phyloP scores from a whole-genome alignment of 2,888 invertebrate genomes.

The Hypselothyrea guttata region DNA sequence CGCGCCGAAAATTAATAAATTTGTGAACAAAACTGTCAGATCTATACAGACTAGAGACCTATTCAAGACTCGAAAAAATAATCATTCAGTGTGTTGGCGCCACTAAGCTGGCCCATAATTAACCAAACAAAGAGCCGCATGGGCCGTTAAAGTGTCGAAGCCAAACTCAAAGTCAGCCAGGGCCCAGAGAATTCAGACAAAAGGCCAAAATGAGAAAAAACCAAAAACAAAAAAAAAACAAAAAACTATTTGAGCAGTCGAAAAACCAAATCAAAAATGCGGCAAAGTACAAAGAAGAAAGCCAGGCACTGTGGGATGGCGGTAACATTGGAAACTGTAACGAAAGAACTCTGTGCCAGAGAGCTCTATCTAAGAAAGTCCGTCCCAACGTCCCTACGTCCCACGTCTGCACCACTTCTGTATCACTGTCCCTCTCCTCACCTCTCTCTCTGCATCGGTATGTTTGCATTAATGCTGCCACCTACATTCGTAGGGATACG shows the following conservation, averaged over 20 bases:
- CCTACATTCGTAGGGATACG: slow-evolving; percentile 45
- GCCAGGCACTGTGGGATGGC: slow-evolving; percentile 30
- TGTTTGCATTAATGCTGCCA: slow-evolving; percentile 43
- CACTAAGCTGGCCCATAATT: slow-evolving; percentile 65
- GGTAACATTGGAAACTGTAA: slow-evolving; percentile 64
- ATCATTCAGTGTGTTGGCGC: slow-evolving; percentile 30
- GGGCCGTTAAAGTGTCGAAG: slow-evolving; percentile 71
- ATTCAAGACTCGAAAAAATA: not conserved
- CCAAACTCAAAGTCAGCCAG: slow-evolving; percentile 29
- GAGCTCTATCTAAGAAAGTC: slow-evolving; percentile 1
- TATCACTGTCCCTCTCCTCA: slow-evolving; percentile 5
- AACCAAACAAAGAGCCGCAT: slow-evolving; percentile 68
- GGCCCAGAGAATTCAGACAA: slow-evolving; percentile 16
- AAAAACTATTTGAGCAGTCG: slow-evolving; percentile 59
- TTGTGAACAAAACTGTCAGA: slow-evolving; percentile 33
- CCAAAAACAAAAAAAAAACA: slow-evolving; percentile 31
- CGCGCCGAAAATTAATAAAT: slow-evolving; percentile 59
- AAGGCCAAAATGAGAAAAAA: not conserved
- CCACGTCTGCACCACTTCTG: not conserved
- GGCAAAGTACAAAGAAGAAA: slow-evolving; percentile 69
- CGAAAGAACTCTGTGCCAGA: slow-evolving; percentile 46
- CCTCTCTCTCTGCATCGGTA: slow-evolving; percentile 17
- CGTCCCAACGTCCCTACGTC: slow-evolving; percentile 6
- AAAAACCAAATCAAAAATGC: slow-evolving; percentile 67
- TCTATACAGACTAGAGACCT: not conserved